Evolutionary conservation across 2,797 vertebrate species (phyloP).

Genomic region (Eurystomus glaucurus): DNA sequence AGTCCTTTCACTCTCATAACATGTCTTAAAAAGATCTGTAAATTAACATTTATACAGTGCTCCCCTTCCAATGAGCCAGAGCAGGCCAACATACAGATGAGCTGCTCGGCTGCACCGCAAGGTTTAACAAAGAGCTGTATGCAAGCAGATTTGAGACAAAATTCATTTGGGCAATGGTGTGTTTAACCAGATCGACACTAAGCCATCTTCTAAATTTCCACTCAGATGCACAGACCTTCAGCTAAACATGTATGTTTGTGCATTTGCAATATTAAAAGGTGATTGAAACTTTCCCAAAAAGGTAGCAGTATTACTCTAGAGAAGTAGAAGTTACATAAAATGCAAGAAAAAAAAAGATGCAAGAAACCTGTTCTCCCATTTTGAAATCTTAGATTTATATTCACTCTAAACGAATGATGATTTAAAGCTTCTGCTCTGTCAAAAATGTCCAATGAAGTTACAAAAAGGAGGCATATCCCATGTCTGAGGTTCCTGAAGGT

Average conservation of each 20-base stretch:
- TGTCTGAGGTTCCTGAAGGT: background rate
- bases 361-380: background rate
- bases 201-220: background rate
- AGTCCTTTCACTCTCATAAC: background rate
- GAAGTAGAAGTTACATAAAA: background rate
- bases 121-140: background rate
- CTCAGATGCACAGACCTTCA: background rate
- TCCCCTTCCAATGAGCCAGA: background rate
- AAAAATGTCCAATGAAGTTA: background rate
- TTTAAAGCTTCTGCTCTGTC: background rate
- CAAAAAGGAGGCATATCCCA: background rate
- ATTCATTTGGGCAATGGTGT: background rate
- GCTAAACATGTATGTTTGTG: background rate
- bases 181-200: background rate
- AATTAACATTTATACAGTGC: background rate
- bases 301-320: background rate
- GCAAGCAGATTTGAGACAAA: background rate
- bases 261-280: background rate
- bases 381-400: background rate
- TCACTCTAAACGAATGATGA: background rate
- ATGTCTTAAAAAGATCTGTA: background rate
- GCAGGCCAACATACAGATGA: background rate
- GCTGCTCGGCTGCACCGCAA: background rate
- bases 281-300: background rate
- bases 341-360: background rate